Base-by-base conservation (phyloP, 2,797 vertebrate species). In the Hypotaenidia philippensis region DNA sequence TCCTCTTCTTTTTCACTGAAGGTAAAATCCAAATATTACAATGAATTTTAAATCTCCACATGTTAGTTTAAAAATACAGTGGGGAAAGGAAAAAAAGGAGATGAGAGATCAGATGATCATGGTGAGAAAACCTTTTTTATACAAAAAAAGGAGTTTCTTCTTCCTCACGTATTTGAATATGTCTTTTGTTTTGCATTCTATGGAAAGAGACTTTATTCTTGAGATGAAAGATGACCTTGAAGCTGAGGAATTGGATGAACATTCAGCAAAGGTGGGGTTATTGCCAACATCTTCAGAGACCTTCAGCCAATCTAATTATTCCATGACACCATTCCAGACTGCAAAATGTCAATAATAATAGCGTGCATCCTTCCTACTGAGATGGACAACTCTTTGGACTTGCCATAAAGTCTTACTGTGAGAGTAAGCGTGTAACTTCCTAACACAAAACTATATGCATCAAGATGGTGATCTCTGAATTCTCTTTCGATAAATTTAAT, bases 41-140 rank as follows among this genome's bases (percentile, higher is more conserved):
- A 71, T 27, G 38, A 22, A 68, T 41, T 92, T 71, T 61, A 32
- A 68, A 45, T 71, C 4, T 74, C 20, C 14, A 32, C 4, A 68
- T 59, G 87, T 84, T 49, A 44, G 36, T 64, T 77, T 31, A 10
- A 80, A 82, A 80, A 52, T 31, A 82, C 2, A 57, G 3, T 10
- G 4, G 2, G 12, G 2, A 17, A 16, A 49, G 23, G 9, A 32
- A n/a, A 22, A 20, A 22, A 22, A 11, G 38, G 27, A 0, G 14
- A 45, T 80, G 22, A 74, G 49, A 36, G 15, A 36, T 63, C 47
- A 72, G 26, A 19, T 72, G 22, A 76, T 47, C 31, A 55, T 4
- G 27, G 12, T 18, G 2, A 82, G 7, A 66, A 92, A 66, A 50
- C 1, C 2, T 71, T 10, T 10, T 84, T 55, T 65, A 2, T 13